Base-by-base conservation (phyloP, 2,797 vertebrate genomes). In the Bufotes viridis region DNA sequence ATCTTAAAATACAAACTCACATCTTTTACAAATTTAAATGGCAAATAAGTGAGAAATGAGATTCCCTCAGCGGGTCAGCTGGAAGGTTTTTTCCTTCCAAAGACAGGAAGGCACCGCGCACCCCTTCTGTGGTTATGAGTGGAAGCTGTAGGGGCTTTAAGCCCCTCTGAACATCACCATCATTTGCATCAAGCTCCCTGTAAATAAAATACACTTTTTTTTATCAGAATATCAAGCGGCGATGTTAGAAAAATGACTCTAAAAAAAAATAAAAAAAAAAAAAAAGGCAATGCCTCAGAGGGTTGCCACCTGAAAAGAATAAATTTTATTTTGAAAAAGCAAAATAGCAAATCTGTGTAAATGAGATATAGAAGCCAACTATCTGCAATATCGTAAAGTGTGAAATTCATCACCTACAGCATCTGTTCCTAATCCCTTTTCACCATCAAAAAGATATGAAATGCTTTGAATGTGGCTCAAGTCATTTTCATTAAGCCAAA, bases 391-490 rank as follows among this genome's bases (percentile, higher is more conserved):
- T 26, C 87, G 85, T 65, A 80, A 87, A 63, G 84, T 89, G 85
- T 89, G 81, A 84, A 87, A 87, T 89, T 83, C 75, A 87, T 86
- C 84, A 82, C 84, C 84, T 87, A 72, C 61, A 55, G 84, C 88
- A 89, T 82, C 88, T 89, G 88, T 58, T 89, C 70, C n/a, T 89
- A 89, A 86, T 89, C 61, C 83, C 9, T 29, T 86, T 86, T 55
- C 84, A 81, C 65, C 57, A 85, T 88, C 74, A 81, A n/a, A 72
- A 85, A 88, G 67, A 74, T 81, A 79, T 85, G 82, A 51, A 61
- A 15, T 65, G 78, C 78, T 88, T 81, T 88, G 34, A 58, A 81
- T 74, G 70, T 61, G 53, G 65, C 69, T 53, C 60, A 87, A 58
- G 84, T 49, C 42, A 42, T 7, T 51, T 51, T 84, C 18, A 49